phyloP scores from a whole-genome alignment of 2,888 invertebrate species.

The Cataglyphis altisquamis region DNA sequence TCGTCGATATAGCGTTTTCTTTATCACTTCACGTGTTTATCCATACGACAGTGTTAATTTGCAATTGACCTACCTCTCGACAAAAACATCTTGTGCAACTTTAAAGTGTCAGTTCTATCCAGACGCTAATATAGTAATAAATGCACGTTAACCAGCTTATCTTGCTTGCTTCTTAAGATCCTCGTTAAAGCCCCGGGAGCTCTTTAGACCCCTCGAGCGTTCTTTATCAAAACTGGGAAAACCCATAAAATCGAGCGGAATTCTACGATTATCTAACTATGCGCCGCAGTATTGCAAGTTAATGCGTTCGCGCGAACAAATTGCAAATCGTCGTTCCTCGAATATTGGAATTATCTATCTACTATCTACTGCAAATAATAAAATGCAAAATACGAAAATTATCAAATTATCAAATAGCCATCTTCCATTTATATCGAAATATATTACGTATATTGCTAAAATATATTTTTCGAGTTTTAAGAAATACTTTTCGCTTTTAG shows the following conservation, averaged over 20 bases:
- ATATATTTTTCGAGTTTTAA: not conserved
- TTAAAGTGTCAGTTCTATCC: not conserved
- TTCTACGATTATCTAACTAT: conserved; percentile 23
- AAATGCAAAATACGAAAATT: not conserved
- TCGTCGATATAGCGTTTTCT: conserved; percentile 35
- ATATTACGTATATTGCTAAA: not conserved
- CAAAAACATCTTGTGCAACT: conserved; percentile 30
- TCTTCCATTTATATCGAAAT: not conserved
- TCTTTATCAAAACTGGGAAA: conserved; percentile 24
- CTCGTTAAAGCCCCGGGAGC: not conserved
- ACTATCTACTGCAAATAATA: too few relatives aligned
- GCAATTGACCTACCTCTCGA: conserved; percentile 63
- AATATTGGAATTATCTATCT: conserved; percentile 10
- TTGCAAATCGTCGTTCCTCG: not conserved
- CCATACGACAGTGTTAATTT: conserved; percentile 36
- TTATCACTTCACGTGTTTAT: conserved; percentile 39
- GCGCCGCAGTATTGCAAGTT: not conserved
- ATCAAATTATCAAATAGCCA: not conserved
- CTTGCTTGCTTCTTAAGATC: conserved; percentile 4
- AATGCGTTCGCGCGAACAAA: conserved; percentile 5
- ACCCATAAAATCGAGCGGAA: not conserved
- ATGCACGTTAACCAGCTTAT: conserved; percentile 28
- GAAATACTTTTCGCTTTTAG: not conserved
- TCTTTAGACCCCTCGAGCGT: not conserved
- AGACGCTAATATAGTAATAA: conserved; percentile 20